phyloP scores from a whole-genome alignment of 2,888 invertebrate species.

The Lycophotia porphyrea region DNA sequence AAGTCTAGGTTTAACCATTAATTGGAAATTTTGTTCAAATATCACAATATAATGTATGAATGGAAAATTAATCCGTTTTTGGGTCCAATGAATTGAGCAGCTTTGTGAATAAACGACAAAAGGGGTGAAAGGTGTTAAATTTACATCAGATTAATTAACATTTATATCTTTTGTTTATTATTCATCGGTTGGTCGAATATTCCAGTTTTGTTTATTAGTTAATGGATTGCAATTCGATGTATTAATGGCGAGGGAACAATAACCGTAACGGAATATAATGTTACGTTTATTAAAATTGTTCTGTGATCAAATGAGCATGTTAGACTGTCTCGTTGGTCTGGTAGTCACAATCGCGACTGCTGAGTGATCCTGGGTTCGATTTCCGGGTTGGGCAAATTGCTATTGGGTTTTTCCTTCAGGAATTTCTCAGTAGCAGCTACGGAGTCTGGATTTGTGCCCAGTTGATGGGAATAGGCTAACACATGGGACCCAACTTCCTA shows the following conservation, averaged over 20 bases:
- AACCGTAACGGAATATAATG: background rate
- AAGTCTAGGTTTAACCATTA: conserved; percentile 28
- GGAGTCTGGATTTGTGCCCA: too few relatives aligned
- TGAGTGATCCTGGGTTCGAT: too few relatives aligned
- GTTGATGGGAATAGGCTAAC: too few relatives aligned
- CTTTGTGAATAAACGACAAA: conserved; percentile 63
- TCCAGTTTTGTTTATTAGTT: conserved; percentile 42
- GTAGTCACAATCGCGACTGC: too few relatives aligned
- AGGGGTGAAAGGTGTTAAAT: conserved; percentile 62
- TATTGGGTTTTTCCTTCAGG: too few relatives aligned
- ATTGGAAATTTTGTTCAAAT: conserved; percentile 61
- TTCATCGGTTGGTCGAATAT: conserved; percentile 49
- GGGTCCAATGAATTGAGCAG: conserved; percentile 50
- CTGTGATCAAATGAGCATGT: background rate
- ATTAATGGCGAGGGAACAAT: conserved; percentile 20
- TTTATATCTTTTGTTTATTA: conserved; percentile 60
- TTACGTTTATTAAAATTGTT: background rate
- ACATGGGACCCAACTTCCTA: too few relatives aligned
- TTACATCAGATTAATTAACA: conserved; percentile 61
- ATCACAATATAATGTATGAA: conserved; percentile 54
- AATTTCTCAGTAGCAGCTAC: too few relatives aligned
- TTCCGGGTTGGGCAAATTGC: too few relatives aligned
- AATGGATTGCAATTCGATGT: conserved; percentile 19
- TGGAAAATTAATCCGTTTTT: conserved; percentile 65
- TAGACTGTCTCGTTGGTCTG: too few relatives aligned